Percentiles rank a stretch among this genome's conserved stretches.
These are phyloP conservation scores for Actenoides lindsayi DNA, from an alignment of 2,113 vertebrate species.

Conservation along the genomic window DNA sequence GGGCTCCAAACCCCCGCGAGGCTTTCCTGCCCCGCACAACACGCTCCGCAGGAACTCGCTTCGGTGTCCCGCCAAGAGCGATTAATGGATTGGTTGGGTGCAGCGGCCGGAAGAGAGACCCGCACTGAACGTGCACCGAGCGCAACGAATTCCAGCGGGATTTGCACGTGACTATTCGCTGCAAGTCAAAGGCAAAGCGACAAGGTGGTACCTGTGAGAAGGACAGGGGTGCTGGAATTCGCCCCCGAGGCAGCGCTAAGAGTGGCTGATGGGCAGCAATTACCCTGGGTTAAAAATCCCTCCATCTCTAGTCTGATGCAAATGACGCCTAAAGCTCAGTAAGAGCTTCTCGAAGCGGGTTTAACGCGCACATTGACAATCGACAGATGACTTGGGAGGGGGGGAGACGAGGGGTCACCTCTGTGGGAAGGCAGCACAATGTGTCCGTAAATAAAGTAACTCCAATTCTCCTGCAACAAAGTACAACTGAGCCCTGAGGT, in stretches of 20 bases:
- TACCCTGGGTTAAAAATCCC: not conserved
- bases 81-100: not conserved
- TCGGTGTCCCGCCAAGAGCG: not conserved
- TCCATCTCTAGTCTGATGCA: not conserved
- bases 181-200: not conserved
- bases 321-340: not conserved
- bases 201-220: not conserved
- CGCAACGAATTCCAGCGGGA: not conserved
- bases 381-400: not conserved
- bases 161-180: not conserved
- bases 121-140: accelerated
- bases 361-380: not conserved
- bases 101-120: not conserved
- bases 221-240: not conserved
- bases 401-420: not conserved
- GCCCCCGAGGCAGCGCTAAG: not conserved
- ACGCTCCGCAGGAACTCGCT: not conserved
- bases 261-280: not conserved
- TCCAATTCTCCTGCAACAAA: not conserved
- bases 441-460: not conserved
- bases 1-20: accelerated
- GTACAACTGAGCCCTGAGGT: not conserved
- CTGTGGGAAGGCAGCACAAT: not conserved
- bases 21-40: not conserved
- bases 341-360: not conserved